Evolutionary conservation across 2,797 vertebrate genomes (phyloP), one percentile per base, ranked within the genome.

Genomic region (Liparis tanakae): DNA sequence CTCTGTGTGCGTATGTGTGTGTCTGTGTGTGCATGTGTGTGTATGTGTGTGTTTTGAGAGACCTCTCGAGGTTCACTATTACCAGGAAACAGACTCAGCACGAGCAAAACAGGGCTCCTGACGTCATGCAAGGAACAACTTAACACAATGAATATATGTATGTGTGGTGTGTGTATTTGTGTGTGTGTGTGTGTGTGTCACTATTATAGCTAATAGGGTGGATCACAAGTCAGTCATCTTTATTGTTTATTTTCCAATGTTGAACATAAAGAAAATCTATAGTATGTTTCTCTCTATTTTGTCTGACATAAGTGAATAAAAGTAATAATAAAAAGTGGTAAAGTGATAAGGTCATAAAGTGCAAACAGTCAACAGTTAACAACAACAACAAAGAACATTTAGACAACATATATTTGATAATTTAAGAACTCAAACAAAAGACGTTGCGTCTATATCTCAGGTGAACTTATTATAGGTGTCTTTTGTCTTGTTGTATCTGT

Each of bases 41-140:
- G 48, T 37, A 25, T 15, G 7, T 55, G 2, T 43, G 12, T 44
- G 48, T 8, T 20, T 37, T n/a, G 48, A 69, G 51, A 55, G 50
- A 65, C 56, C 56, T 66, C 69, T 46, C 60, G 67, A 76, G 69
- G 58, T 59, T 63, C 20, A 25, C 5, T 37, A 43, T 17, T 36
- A 41, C 10, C 39, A 57, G 64, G 20, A 64, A 60, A 67, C 53
- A 63, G 63, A 72, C 17, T 34, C n/a, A 22, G 37, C 7, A 10
- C 22, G 55, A 54, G 17, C 17, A 55, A 72, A 41, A 41, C 53
- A 57, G 20, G 12, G 10, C 0, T 10, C 44, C 39, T 70, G 54
- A 34, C 62, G 34, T 56, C 39, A 25, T 60, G 15, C 67, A 58
- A 44, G 8, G 34, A 60, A 22, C 39, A 59, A 51, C 13, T n/a